phyloP scores from a whole-genome alignment of 2,113 vertebrate species.

The Oophaga pumilio region DNA sequence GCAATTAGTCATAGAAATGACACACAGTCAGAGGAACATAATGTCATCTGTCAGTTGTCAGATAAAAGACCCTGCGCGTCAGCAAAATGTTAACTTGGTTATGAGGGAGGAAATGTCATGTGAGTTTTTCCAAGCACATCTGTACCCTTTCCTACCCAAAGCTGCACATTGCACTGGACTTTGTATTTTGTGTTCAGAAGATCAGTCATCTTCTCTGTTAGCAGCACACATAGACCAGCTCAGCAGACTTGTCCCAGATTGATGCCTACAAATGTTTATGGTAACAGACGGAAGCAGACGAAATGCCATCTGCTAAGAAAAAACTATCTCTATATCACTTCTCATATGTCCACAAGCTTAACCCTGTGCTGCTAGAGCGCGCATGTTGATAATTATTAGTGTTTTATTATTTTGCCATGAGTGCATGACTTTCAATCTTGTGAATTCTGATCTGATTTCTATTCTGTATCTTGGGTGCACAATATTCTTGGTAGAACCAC shows the following conservation, averaged over 20 bases:
- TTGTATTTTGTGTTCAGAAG: neutral
- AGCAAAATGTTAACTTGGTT: conserved; percentile 54
- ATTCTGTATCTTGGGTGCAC: too few species aligned
- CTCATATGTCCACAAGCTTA: conserved; percentile 47
- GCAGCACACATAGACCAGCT: conserved; percentile 30
- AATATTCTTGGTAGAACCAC: too few species aligned
- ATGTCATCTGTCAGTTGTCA: conserved; percentile 37
- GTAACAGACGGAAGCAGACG: conserved; percentile 47
- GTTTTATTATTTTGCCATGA: neutral
- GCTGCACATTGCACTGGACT: neutral
- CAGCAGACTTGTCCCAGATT: conserved; percentile 35
- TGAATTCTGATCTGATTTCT: neutral
- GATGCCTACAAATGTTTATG: conserved; percentile 35
- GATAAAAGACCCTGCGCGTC: conserved; percentile 8
- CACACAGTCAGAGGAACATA: conserved; percentile 48
- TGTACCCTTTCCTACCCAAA: neutral
- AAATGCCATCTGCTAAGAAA: conserved; percentile 46
- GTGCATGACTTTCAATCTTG: neutral
- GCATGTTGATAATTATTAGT: neutral
- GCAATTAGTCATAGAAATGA: conserved; percentile 49
- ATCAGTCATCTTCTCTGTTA: conserved; percentile 20
- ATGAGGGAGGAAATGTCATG: conserved; percentile 25
- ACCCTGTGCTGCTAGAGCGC: neutral
- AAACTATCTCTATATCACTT: conserved; percentile 15
- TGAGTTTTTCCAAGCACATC: neutral